Percentiles rank a stretch among this genome's conserved stretches.
These are phyloP conservation scores for Melanerpes formicivorus DNA, from an alignment of 2,113 vertebrate species.

Conservation along the genomic window DNA sequence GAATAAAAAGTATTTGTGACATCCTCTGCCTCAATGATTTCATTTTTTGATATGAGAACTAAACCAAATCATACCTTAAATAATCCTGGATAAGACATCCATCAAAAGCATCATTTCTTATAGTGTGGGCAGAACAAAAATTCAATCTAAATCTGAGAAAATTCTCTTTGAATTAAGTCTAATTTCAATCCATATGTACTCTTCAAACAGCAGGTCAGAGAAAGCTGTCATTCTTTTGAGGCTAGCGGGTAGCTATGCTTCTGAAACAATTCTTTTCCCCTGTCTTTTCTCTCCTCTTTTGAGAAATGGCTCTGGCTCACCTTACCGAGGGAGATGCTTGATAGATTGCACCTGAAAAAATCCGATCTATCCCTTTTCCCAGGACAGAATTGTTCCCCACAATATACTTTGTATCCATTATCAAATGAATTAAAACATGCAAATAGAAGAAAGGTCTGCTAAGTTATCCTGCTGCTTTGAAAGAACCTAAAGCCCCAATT, in stretches of 20 bases:
- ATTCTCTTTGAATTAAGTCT: neutral
- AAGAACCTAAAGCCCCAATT: constrained; percentile 39
- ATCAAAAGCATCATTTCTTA: neutral
- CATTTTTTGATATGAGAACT: neutral
- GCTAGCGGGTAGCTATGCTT: rapidly evolving
- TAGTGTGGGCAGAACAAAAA: neutral
- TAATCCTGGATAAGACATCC: neutral
- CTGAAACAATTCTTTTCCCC: constrained; percentile 29
- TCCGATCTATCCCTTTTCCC: constrained; percentile 53
- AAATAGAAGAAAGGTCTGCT: constrained; percentile 21
- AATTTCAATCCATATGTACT: neutral
- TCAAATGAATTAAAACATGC: constrained; percentile 55
- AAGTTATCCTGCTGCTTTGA: constrained; percentile 9
- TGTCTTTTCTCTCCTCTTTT: constrained; percentile 48
- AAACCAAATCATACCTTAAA: neutral
- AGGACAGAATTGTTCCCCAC: constrained; percentile 34
- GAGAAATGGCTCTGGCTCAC: constrained; percentile 44
- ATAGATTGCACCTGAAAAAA: constrained; percentile 41
- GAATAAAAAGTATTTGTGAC: neutral
- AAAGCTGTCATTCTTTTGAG: neutral
- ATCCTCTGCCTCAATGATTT: neutral
- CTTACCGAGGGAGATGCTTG: constrained; percentile 38
- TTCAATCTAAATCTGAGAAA: neutral
- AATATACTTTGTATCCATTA: neutral
- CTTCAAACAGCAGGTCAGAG: neutral